Percentiles rank a stretch among this genome's conserved stretches.
These are phyloP conservation scores for Hypomesus transpacificus DNA, from an alignment of 2,113 vertebrate species.

Conservation along the genomic window DNA sequence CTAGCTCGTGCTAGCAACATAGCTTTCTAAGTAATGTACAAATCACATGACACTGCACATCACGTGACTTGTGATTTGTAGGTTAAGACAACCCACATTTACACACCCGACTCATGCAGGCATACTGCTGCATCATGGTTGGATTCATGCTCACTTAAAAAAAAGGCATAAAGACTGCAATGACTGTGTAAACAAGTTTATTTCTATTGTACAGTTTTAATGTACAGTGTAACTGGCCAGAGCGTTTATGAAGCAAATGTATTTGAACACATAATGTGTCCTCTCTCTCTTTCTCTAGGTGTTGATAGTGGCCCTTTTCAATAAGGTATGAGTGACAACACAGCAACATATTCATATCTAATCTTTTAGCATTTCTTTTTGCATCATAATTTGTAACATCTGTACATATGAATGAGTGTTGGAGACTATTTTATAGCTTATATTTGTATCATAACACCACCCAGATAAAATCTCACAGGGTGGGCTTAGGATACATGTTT, in stretches of 20 bases:
- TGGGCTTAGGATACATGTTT: too few relatives aligned
- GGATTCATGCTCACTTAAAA: background rate
- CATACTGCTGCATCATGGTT: background rate
- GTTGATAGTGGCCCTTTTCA: constrained; percentile 23
- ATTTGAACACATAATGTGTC: constrained; percentile 51
- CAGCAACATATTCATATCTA: background rate
- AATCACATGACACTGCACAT: constrained; percentile 48
- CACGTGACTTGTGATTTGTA: constrained; percentile 55
- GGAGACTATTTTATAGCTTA: constrained; percentile 17
- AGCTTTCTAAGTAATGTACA: too few relatives aligned
- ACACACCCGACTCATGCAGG: too few relatives aligned
- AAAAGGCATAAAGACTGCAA: constrained; percentile 3
- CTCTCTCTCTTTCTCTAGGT: constrained; percentile 23
- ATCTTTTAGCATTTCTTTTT: constrained; percentile 7
- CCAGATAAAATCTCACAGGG: too few relatives aligned
- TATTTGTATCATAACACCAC: too few relatives aligned
- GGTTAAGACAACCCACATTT: constrained; percentile 7
- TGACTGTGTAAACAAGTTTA: constrained; percentile 63
- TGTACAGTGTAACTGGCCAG: constrained; percentile 62
- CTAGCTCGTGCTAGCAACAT: too few relatives aligned
- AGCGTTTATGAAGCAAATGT: constrained; percentile 44
- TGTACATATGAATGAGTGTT: background rate
- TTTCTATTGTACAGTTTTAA: constrained; percentile 67
- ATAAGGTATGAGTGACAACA: background rate
- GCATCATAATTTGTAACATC: background rate